phyloP scores from a whole-genome alignment of 2,797 vertebrate species.

The Lindbergichthys nudifrons region DNA sequence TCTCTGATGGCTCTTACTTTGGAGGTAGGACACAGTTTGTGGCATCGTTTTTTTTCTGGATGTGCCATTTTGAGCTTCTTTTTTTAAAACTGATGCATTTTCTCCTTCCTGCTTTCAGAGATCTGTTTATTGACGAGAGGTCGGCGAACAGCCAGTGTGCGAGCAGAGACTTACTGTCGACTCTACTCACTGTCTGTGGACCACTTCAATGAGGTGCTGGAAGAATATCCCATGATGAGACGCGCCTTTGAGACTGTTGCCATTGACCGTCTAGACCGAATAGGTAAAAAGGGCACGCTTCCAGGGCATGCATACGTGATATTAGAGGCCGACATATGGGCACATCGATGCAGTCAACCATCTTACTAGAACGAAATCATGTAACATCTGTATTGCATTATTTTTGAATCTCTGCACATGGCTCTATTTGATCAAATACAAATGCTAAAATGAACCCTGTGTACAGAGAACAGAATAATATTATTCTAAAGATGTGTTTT shows the following conservation, averaged over 20 bases:
- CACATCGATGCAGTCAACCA: slow-evolving; percentile 2
- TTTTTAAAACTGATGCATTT: slow-evolving; percentile 11
- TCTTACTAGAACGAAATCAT: background rate
- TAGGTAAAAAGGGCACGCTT: slow-evolving; percentile 81
- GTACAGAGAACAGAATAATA: slow-evolving; percentile 9
- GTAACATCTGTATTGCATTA: background rate
- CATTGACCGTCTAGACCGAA: slow-evolving; percentile 93
- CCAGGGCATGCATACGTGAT: background rate
- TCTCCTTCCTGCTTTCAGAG: slow-evolving; percentile 78
- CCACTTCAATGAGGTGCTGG: slow-evolving; percentile 95
- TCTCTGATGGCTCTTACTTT: slow-evolving; percentile 94
- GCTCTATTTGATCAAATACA: background rate
- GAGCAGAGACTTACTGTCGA: slow-evolving; percentile 92
- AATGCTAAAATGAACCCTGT: slow-evolving; percentile 3
- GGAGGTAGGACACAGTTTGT: slow-evolving; percentile 84
- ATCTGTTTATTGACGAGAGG: slow-evolving; percentile 94
- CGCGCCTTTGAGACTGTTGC: slow-evolving; percentile 94
- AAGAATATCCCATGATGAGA: slow-evolving; percentile 97
- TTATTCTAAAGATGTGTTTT: slow-evolving; percentile 26
- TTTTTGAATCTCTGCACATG: background rate
- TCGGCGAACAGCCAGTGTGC: slow-evolving; percentile 91
- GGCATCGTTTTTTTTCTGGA: background rate
- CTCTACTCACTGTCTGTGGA: slow-evolving; percentile 94
- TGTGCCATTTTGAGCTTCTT: background rate
- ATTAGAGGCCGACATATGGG: background rate